These are phyloP conservation scores for Cepaea hortensis DNA, from an alignment of 2,888 invertebrate species.

Conservation along the genomic window DNA sequence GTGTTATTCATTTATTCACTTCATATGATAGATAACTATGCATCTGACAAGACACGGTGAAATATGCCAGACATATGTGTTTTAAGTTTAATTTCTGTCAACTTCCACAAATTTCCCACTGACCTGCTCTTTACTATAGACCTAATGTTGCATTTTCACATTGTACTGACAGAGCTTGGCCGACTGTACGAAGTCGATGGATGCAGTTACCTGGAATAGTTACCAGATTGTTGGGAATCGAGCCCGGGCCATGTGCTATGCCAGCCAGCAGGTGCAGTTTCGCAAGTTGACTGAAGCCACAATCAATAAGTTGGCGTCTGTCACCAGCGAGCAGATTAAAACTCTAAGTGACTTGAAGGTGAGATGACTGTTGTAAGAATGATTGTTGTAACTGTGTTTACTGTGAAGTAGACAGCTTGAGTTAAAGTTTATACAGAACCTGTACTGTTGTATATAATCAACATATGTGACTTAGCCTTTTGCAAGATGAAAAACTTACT, in stretches of 20 bases:
- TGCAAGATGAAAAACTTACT: no score
- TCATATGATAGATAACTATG: no score
- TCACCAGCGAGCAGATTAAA: constrained; percentile 78
- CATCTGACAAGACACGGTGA: no score
- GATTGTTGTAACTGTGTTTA: not conserved
- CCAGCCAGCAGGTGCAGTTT: constrained; percentile 82
- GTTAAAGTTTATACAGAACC: not conserved
- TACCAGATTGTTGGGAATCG: constrained; percentile 79
- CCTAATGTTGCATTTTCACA: not conserved
- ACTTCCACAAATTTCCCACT: no score
- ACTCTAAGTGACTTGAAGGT: constrained; percentile 78
- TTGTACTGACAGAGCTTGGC: constrained; percentile 77
- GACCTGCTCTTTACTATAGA: no score
- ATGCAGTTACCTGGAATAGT: constrained; percentile 83
- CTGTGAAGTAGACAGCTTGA: no score
- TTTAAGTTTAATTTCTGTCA: no score
- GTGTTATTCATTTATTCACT: no score
- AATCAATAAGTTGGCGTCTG: constrained; percentile 81
- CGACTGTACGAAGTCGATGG: constrained; percentile 83
- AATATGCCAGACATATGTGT: no score
- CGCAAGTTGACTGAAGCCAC: constrained; percentile 82
- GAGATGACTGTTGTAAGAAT: constrained; percentile 34
- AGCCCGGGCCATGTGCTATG: constrained; percentile 83
- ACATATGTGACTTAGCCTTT: not conserved
- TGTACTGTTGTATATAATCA: not conserved